Conservation (phyloP, 2,888 invertebrate species). For the Alentia gelatinosa region DNA sequence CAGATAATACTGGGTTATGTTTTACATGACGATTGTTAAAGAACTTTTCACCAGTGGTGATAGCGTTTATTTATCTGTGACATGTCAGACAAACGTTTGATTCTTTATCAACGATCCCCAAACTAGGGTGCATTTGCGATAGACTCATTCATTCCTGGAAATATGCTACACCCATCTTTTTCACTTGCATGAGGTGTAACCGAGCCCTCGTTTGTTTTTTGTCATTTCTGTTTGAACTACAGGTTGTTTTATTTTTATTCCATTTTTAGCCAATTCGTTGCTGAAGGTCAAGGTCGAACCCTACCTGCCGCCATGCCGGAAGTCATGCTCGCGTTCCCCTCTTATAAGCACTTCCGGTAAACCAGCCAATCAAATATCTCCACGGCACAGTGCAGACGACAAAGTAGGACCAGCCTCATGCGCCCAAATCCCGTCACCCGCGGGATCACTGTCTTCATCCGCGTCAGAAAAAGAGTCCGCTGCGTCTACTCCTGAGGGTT, state of each 20-base stretch:
- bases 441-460: slow-evolving; percentile 23
- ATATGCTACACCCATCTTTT: too few relatives aligned
- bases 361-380: slow-evolving; percentile 1
- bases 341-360: slow-evolving; percentile 29
- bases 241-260: neutral
- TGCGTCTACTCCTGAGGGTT: slow-evolving; percentile 19
- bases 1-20: too few relatives aligned
- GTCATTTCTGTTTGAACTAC: too few relatives aligned
- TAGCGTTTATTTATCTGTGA: too few relatives aligned
- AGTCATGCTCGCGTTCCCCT: neutral
- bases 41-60: too few relatives aligned
- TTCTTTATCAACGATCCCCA: too few relatives aligned
- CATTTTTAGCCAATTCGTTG: neutral
- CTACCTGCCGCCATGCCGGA: slow-evolving; percentile 28
- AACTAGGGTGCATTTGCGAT: too few relatives aligned
- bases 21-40: too few relatives aligned
- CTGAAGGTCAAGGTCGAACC: slow-evolving; percentile 44
- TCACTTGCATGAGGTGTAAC: too few relatives aligned
- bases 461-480: slow-evolving; percentile 30
- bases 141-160: too few relatives aligned
- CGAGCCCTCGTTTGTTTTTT: too few relatives aligned
- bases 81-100: too few relatives aligned
- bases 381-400: neutral
- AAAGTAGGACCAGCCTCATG: neutral
- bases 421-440: slow-evolving; percentile 12